These are phyloP conservation scores for Chondrosia reniformis DNA, from an alignment of 37 sponge, comb jelly and placozoan species.

Conservation along the genomic window DNA sequence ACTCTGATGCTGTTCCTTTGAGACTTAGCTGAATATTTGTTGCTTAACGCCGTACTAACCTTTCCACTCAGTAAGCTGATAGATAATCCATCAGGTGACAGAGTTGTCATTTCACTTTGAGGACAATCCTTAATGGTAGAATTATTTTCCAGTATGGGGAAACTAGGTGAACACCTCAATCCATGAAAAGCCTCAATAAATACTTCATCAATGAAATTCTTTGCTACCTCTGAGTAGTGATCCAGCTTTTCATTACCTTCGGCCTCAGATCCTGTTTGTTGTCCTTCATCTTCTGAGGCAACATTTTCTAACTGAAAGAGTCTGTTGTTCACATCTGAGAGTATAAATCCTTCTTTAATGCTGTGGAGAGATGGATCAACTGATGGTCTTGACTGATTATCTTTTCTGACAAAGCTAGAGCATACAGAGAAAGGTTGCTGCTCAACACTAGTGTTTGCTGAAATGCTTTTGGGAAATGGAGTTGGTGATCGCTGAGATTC, in stretches of 20 bases:
- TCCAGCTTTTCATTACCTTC: not conserved
- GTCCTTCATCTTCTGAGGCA: not conserved
- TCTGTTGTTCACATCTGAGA: not conserved
- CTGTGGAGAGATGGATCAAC: not conserved
- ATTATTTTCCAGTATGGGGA: no score
- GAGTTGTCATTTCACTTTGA: no score
- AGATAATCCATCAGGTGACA: no score
- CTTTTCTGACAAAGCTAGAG: not conserved
- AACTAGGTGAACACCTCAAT: no score
- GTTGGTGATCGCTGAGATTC: not conserved
- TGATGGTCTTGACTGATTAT: not conserved
- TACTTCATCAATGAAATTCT: not conserved
- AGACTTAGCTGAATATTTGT: no score
- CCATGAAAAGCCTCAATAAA: not conserved
- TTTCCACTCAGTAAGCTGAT: no score
- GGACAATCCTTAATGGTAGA: no score
- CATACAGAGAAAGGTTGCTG: not conserved
- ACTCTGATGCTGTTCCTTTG: no score
- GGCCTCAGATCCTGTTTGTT: not conserved
- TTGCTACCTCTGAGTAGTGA: no score
- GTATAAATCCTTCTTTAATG: not conserved
- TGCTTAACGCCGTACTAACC: no score
- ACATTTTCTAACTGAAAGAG: no score
- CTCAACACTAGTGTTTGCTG: not conserved
- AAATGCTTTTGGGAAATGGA: not conserved